Percentiles rank a stretch among this genome's conserved stretches.
phyloP scores from a whole-genome alignment of 2,113 vertebrate genomes.

The Ictidomys tridecemlineatus region DNA sequence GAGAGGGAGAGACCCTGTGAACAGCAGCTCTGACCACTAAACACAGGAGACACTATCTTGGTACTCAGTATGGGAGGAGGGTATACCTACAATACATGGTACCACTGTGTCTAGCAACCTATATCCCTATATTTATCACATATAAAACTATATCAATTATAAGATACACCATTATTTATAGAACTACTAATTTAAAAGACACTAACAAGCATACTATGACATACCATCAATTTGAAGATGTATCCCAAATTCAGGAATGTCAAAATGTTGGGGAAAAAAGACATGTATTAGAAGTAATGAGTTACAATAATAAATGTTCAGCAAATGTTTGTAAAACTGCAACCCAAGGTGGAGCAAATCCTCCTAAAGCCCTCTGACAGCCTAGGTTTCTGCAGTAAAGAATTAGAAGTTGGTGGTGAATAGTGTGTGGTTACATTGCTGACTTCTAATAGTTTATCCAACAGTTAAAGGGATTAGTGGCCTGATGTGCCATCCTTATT shows the following conservation, averaged over 20 bases:
- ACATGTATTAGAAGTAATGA: conserved; percentile 1
- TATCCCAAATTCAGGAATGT: conserved; percentile 28
- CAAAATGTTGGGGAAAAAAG: neutral
- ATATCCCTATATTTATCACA: conserved; percentile 38
- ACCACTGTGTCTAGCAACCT: neutral
- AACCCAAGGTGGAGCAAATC: neutral
- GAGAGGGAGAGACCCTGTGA: neutral
- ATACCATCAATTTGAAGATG: conserved; percentile 18
- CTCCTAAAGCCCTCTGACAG: neutral
- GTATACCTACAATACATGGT: neutral
- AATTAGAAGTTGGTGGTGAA: conserved; percentile 33
- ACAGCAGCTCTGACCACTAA: conserved; percentile 1
- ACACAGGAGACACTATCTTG: neutral
- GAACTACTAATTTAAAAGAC: neutral
- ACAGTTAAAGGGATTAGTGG: conserved; percentile 3
- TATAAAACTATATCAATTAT: conserved; percentile 14
- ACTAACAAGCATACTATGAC: neutral
- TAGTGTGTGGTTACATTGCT: neutral
- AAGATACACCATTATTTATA: conserved; percentile 59
- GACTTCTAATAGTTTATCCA: conserved; percentile 51
- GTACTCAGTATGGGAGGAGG: conserved; percentile 22
- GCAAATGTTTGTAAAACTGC: conserved; percentile 51
- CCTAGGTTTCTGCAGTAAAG: neutral
- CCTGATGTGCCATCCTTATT: neutral
- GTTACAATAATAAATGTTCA: conserved; percentile 15